Base-by-base conservation (phyloP, 1,140 invertebrate genomes). In the Drosophila bocki region DNA sequence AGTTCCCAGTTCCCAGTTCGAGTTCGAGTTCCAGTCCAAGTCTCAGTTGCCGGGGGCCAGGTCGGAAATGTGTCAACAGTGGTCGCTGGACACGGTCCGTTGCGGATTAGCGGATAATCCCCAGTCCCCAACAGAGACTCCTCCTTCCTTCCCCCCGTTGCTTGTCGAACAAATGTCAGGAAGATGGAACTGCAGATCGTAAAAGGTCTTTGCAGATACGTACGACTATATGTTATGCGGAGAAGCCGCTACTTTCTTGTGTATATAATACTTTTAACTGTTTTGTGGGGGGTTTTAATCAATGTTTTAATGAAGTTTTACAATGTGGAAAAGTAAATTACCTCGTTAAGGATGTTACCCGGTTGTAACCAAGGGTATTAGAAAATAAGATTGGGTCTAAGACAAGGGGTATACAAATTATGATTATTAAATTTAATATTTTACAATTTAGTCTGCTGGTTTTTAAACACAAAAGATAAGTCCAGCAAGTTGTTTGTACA, bases 51-150 rank as follows among this genome's bases (percentile, higher is more conserved):
- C 54, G 35, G 72, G 37, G 51, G 39, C 19, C 22, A 45, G 72
- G 56, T 56, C 57, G 65, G 63, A 78, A 78, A 78, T 77, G 75
- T 78, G 75, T 78, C 76, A 78, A 45, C 76, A 62, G 47, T 15
- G 22, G 33, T 67, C 37, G 56, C 65, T 68, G 58, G 64, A 62
- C 64, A 63, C 44, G 54, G 35, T 53, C 33, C 60, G 35, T 33
- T 48, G 58, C 15, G 35, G 59, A 41, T 64, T 57, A 44, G 17
- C 58, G 56, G 56, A 48, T 50, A 37, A 61, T 61, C 22, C 6
- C 48, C 48, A 19, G 32, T n/a, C 17, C 37, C 19, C 15, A 8
- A n/a, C 35, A 19, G 58, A 22, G 58, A 22, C 54, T 15, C 1
- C 35, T 42, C 12, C 26, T 39, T 22, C 22, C n/a, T 13, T n/a